Evolutionary conservation across 2,797 vertebrate genomes (phyloP).

Genomic region (Cheirogaleus major): DNA sequence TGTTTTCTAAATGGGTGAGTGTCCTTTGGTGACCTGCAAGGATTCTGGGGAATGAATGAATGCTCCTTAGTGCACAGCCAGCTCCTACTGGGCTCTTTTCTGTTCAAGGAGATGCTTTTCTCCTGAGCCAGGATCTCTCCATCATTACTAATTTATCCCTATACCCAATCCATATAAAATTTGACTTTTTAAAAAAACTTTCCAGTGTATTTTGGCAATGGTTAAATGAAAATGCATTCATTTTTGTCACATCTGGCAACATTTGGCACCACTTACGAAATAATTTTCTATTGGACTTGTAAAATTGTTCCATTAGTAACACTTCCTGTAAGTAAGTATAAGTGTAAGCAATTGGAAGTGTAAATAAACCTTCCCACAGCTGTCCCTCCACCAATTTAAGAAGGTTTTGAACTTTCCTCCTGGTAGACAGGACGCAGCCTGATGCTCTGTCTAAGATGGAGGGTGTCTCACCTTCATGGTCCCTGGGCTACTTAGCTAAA

Average conservation of each 20-base stretch:
- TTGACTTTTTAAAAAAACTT: background rate
- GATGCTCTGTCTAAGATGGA: fast-evolving
- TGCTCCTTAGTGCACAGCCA: background rate
- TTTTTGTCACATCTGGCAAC: constrained; percentile 42
- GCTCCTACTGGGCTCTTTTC: background rate
- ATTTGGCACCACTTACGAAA: background rate
- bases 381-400: background rate
- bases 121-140: background rate
- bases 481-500: background rate
- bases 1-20: background rate
- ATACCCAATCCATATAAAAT: background rate
- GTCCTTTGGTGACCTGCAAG: background rate
- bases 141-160: background rate
- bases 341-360: no score
- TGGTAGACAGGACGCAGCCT: no score
- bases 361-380: background rate
- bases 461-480: background rate
- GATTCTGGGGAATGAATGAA: background rate
- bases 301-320: background rate
- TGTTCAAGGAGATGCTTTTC: background rate
- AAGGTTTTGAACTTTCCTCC: background rate
- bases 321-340: background rate
- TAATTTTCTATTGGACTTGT: constrained; percentile 13
- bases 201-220: background rate
- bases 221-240: background rate